Evolutionary conservation across 2,888 invertebrate genomes (phyloP).

Genomic region (Muschampia plurimacula): DNA sequence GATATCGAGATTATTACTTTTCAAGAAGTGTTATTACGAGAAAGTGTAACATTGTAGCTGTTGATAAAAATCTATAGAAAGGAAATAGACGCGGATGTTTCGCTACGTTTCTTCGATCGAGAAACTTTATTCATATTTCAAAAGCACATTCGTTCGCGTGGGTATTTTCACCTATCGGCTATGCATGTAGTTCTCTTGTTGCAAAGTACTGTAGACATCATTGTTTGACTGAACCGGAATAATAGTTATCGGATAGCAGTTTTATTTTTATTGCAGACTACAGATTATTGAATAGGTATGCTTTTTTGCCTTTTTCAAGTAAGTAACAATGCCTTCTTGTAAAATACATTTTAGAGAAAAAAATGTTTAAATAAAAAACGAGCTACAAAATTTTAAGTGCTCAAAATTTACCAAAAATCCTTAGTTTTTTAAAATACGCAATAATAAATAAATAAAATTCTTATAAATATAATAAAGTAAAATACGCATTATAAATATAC

Average conservation of each 20-base stretch:
- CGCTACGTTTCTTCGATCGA: neutral
- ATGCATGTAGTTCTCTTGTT: conserved; percentile 2
- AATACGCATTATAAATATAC: too few species aligned
- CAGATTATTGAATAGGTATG: neutral
- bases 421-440: too few species aligned
- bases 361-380: neutral
- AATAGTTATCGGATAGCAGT: conserved; percentile 1
- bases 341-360: neutral
- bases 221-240: conserved; percentile 9
- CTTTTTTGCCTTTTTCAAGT: neutral
- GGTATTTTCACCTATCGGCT: conserved; percentile 1
- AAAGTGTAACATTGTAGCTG: neutral
- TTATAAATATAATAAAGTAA: too few species aligned
- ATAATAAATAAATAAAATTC: too few species aligned
- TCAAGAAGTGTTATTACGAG: neutral
- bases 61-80: neutral
- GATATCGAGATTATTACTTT: neutral
- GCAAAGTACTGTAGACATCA: conserved; percentile 7
- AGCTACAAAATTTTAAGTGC: too few species aligned
- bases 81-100: neutral
- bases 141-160: neutral
- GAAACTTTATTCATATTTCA: conserved; percentile 4
- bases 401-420: too few species aligned
- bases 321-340: neutral
- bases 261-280: conserved; percentile 4